Base-by-base conservation (phyloP, 2,113 vertebrate species). In the Oncorhynchus keta region DNA sequence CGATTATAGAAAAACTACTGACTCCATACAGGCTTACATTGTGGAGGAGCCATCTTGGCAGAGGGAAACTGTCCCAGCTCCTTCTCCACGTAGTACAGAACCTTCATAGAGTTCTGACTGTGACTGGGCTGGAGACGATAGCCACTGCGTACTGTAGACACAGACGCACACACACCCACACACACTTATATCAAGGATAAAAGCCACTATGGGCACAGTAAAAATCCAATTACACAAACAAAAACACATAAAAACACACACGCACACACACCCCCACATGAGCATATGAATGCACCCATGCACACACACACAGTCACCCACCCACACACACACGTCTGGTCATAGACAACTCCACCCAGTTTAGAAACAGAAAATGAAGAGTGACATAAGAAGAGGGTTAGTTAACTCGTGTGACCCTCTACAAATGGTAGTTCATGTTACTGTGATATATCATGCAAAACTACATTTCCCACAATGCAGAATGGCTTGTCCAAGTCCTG, bases 61-160 rank as follows among this genome's bases (percentile, higher is more conserved):
- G 93, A 93, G 70, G 97, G 95, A 87, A 97, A 94, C 86, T 96
- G 95, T 83, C 92, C 94, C 93, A 98, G 86, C 86, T 98, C 97
- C 85, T 97, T 98, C 92, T 99, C 96, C 0, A 97, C 90, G 77
- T 95, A 97, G 93, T 96, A 98, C 73, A 97, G 88, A 90, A 97
- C 94, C 92, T 97, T 98, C 95, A 96, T 95, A 86, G 95, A 95
- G 84, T 96, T 95, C 85, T 95, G 94, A 77, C 95, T 91, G 89
- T 96, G 95, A 92, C 94, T 95, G n/a, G 95, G 28, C 85, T 96
- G 95, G 88, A 96, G 95, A 82, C 95, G 93, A 91, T 96, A 98
- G 24, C 96, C 97, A 92, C 95, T 96, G 85, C 91, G 88, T 84
- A 96, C 97, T 92, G 95, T 78, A 66, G 84, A 91, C 80, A 74